Evolutionary conservation across 2,888 invertebrate genomes (phyloP).

Genomic region (Leptothorax acervorum): DNA sequence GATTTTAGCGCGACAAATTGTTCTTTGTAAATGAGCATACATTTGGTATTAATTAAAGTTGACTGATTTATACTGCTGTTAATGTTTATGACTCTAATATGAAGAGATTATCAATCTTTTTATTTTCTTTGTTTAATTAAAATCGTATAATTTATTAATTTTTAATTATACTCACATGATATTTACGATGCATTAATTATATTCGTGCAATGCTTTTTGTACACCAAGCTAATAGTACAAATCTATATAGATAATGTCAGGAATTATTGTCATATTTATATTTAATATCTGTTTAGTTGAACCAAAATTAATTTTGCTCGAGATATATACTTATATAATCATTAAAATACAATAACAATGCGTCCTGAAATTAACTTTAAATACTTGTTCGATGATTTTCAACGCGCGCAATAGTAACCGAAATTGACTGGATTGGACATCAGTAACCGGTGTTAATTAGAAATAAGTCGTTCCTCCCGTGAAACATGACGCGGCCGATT

Average conservation of each 20-base stretch:
- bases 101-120: not conserved
- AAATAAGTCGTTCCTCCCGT: constrained; percentile 36
- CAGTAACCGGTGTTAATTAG: constrained; percentile 55
- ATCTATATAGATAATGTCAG: not conserved
- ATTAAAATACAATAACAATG: not conserved
- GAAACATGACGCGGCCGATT: constrained; percentile 57
- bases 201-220: not conserved
- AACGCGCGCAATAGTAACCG: not conserved
- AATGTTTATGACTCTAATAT: not conserved
- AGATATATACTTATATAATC: not conserved
- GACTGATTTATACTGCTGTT: not conserved
- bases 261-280: not conserved
- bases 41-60: not conserved
- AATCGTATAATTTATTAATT: not conserved
- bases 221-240: not conserved
- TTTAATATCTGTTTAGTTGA: not conserved
- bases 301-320: not conserved
- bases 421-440: constrained; percentile 4
- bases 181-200: not conserved
- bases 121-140: not conserved
- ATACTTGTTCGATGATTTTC: not conserved
- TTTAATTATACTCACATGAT: not conserved
- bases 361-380: not conserved
- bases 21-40: not conserved
- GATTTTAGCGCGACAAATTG: not conserved